phyloP scores from a whole-genome alignment of 2,888 invertebrate species.

The Pegoplata infirma region DNA sequence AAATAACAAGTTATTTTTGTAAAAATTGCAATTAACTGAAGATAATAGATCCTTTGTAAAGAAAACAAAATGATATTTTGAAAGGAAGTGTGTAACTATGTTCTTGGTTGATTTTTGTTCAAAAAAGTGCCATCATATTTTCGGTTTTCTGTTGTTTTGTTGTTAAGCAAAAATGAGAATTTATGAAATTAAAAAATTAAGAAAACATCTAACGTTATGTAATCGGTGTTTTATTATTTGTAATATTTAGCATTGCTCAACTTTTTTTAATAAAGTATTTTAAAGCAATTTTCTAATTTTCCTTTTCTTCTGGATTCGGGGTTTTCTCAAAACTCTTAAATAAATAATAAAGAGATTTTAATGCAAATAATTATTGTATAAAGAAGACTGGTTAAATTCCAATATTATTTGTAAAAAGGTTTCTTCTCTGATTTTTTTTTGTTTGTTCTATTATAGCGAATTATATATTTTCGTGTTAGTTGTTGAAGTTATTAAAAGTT shows the following conservation, averaged over 20 bases:
- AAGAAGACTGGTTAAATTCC: not conserved
- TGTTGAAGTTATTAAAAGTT: constrained; percentile 8
- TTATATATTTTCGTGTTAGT: not conserved
- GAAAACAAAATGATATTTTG: not conserved
- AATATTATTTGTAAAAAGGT: not conserved
- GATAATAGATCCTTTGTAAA: not conserved
- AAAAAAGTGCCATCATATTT: constrained; percentile 18
- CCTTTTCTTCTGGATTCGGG: constrained; percentile 5
- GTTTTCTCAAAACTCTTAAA: not conserved
- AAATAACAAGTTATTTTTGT: not conserved
- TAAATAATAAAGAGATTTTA: not conserved
- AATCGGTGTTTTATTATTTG: constrained; percentile 47
- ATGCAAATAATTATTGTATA: not conserved
- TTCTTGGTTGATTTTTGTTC: constrained; percentile 9
- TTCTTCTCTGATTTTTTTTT: not conserved
- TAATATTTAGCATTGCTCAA: constrained; percentile 58
- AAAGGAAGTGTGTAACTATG: not conserved
- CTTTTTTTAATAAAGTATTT: constrained; percentile 41
- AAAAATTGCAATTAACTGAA: not conserved
- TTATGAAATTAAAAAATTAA: constrained; percentile 43
- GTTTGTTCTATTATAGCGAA: not conserved
- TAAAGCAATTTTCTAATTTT: constrained; percentile 31
- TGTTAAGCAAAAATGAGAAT: constrained; percentile 42
- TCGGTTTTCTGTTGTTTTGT: constrained; percentile 6
- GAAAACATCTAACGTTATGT: constrained; percentile 62